Evolutionary conservation across 1,140 invertebrate species (phyloP).

Genomic region (Chironomus striatipennis): DNA sequence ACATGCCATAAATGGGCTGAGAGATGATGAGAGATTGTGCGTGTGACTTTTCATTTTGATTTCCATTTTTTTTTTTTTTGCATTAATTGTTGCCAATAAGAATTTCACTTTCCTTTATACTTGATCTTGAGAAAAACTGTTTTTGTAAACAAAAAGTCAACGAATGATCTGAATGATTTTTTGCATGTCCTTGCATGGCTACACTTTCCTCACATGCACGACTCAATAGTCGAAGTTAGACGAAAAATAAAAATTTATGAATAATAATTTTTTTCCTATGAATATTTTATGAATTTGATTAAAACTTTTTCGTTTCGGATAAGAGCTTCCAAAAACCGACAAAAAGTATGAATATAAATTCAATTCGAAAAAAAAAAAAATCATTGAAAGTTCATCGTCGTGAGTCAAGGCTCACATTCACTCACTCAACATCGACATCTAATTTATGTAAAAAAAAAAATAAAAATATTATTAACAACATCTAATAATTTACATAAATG

Average conservation of each 20-base stretch:
- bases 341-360: not conserved
- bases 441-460: conserved; percentile 10
- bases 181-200: not conserved
- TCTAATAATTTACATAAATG: conserved; percentile 8
- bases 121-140: not conserved
- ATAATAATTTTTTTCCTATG: not conserved
- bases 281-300: conserved; percentile 10
- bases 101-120: not conserved
- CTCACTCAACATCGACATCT: not conserved
- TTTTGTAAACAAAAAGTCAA: not conserved
- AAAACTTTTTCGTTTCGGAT: not conserved
- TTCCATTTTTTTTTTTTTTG: not conserved
- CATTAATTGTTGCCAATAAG: not conserved
- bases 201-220: not conserved
- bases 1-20: not conserved
- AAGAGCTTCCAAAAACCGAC: not conserved
- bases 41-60: not conserved
- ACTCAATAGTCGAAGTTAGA: not conserved
- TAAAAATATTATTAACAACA: not conserved
- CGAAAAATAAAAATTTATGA: not conserved
- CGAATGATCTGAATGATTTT: not conserved
- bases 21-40: conserved; percentile 5
- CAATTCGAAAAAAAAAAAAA: not conserved
- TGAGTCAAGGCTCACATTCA: not conserved
- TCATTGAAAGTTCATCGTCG: conserved; percentile 20